A percentile compares a stretch with the other conserved stretches of the same genome.
phyloP scores from a whole-genome alignment of 1,140 invertebrate genomes.

The Chlorops oryzae region DNA sequence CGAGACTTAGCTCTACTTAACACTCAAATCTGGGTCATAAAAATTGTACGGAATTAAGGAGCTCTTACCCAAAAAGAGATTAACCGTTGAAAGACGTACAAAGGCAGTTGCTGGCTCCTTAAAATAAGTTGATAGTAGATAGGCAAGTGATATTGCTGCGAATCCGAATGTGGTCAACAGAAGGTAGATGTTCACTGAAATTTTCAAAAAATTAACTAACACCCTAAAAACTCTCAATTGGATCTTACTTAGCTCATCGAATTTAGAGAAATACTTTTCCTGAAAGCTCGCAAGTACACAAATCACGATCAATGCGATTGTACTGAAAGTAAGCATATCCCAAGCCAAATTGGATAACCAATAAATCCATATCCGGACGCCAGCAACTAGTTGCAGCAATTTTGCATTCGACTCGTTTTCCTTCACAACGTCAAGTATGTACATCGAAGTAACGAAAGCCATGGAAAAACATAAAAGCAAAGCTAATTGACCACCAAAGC shows the following conservation, averaged over 20 bases:
- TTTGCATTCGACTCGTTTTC: conserved; percentile 53
- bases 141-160: conserved; percentile 52
- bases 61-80: not conserved
- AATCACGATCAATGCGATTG: no score
- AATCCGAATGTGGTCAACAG: conserved; percentile 52
- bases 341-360: conserved; percentile 65
- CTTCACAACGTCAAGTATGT: conserved; percentile 61
- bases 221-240: conserved; percentile 34
- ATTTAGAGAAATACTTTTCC: no score
- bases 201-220: conserved; percentile 1
- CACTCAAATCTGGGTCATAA: no score
- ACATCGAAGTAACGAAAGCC: conserved; percentile 63
- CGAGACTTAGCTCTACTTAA: no score
- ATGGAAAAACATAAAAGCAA: conserved; percentile 54
- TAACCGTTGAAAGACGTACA: not conserved
- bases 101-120: conserved; percentile 59
- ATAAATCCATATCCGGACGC: conserved; percentile 59
- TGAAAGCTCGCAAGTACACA: no score
- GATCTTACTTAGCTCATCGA: no score
- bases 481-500: conserved; percentile 52
- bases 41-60: no score
- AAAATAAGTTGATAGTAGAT: conserved; percentile 58
- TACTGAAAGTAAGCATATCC: no score
- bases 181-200: conserved; percentile 48
- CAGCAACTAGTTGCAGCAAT: conserved; percentile 58